Evolutionary conservation across 2,888 invertebrate genomes (phyloP), one percentile per base, ranked within the genome.

Genomic region (Oligia fasciuncula): DNA sequence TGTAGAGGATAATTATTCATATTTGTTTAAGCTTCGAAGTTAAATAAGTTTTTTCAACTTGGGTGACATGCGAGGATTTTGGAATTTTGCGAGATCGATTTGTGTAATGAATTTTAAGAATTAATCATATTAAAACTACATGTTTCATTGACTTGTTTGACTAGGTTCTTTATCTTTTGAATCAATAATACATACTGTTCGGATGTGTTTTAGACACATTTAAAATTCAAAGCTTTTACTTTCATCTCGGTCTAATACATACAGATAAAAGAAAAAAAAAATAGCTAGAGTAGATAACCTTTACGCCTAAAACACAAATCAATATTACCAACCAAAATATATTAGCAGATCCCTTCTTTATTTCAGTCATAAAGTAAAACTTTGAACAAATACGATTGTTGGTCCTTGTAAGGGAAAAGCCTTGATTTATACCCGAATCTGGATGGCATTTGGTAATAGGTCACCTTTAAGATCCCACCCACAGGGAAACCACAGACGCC

Each of bases 1-100:
- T 70, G 29, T 73, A 66, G n/a, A 86, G 72, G 57, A 74, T 77
- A 77, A 87, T 79, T 87, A 86, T 76, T 84, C 77, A 86, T n/a
- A 84, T 79, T 86, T 80, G 68, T 76, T 79, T 73, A 80, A 80
- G 78, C 81, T 77, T 57, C 73, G 13, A 77, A 80, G 70, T 79
- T 73, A 23, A 74, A 73, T 75, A 63, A 78, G 46, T 51, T 77
- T 74, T 73, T 68, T 60, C 40, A 72, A 65, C 78, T 66, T 43
- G 51, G 11, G 29, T 77, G 65, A 72, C 72, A 76, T 76, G 62
- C 43, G 65, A 67, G 40, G 9, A 62, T 75, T 75, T 76, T 69
- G 67, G 1, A 70, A 76, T 75, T 35, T 72, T 60, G n/a, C 23
- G 19, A 71, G 17, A 65, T 14, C 4, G 6, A 65, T 77, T 76